Evolutionary conservation across 2,888 invertebrate species (phyloP).

Genomic region (Phorcus lineatus): DNA sequence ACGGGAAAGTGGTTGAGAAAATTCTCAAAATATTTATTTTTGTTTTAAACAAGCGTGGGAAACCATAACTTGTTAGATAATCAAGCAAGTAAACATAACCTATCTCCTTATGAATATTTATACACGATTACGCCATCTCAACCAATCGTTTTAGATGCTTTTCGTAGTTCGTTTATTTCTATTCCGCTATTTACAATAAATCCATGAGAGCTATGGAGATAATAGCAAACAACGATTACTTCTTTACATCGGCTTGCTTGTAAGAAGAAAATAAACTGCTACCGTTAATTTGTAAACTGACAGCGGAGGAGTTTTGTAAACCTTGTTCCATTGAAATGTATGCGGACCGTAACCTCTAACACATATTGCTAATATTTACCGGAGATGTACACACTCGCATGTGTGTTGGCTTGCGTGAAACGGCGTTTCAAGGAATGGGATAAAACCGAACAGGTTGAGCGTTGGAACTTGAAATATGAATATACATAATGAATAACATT

Average conservation of each 20-base stretch:
- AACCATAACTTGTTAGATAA: background rate
- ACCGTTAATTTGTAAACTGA: slow-evolving; percentile 11
- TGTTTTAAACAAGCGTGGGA: background rate
- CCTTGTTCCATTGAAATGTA: slow-evolving; percentile 8
- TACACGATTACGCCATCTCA: slow-evolving; percentile 1
- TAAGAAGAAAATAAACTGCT: slow-evolving; percentile 18
- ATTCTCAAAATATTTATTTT: background rate
- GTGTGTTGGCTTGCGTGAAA: too few relatives aligned
- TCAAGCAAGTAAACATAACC: background rate
- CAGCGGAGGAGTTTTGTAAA: slow-evolving; percentile 11
- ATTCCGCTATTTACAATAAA: slow-evolving; percentile 29
- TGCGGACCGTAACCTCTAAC: slow-evolving; percentile 11
- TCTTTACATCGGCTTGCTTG: background rate
- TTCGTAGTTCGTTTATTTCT: slow-evolving; percentile 27
- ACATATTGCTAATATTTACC: slow-evolving; percentile 25
- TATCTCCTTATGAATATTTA: slow-evolving; percentile 10
- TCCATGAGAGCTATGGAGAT: slow-evolving; percentile 11
- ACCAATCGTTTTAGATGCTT: background rate
- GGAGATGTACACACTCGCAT: too few relatives aligned
- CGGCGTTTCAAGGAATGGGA: too few relatives aligned
- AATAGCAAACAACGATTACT: slow-evolving; percentile 24
- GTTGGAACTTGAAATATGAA: too few relatives aligned
- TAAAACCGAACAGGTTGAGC: too few relatives aligned
- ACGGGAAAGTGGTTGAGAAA: too few relatives aligned
- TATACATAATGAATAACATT: too few relatives aligned